Percentiles rank a stretch among this genome's conserved stretches.
phyloP scores from a whole-genome alignment of 53 echinoderm and acorn worm species.

The Luidia sarsii region DNA sequence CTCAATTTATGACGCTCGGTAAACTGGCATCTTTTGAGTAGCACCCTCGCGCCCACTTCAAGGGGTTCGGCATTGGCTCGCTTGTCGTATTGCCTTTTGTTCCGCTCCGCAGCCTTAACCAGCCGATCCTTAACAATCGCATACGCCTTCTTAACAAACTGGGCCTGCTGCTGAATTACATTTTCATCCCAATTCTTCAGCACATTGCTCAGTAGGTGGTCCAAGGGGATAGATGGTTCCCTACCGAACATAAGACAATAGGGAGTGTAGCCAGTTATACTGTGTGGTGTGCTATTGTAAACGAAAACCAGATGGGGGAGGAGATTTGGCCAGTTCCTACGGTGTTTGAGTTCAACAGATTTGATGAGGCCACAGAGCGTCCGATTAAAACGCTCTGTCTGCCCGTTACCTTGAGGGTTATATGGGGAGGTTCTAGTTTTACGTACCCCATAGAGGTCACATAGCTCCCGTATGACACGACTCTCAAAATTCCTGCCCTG shows the following conservation, averaged over 20 bases:
- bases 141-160: slow-evolving; percentile 23
- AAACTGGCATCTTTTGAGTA: slow-evolving; percentile 12
- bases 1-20: slow-evolving; percentile 37
- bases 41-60: slow-evolving; percentile 37
- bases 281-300: slow-evolving; percentile 64
- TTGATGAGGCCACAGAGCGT: slow-evolving; percentile 54
- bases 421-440: too few species aligned
- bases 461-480: slow-evolving; percentile 3
- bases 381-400: slow-evolving; percentile 34
- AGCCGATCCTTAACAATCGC: slow-evolving; percentile 23
- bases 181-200: slow-evolving; percentile 35
- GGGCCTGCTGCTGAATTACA: slow-evolving; percentile 24
- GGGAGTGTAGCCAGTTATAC: slow-evolving; percentile 43
- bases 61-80: slow-evolving; percentile 17
- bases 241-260: too few species aligned
- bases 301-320: slow-evolving; percentile 46
- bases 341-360: slow-evolving; percentile 27
- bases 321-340: slow-evolving; percentile 52
- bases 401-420: background rate
- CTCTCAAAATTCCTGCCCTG: slow-evolving; percentile 35
- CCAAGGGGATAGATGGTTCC: slow-evolving; percentile 36
- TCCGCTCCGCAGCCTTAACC: slow-evolving; percentile 6
- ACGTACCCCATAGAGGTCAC: slow-evolving; percentile 2
- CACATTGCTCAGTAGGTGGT: slow-evolving; percentile 41
- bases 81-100: slow-evolving; percentile 23